Percentiles rank a stretch among this genome's conserved stretches.
Evolutionary conservation across 2,113 vertebrate genomes (phyloP).

Genomic region (Terrapene triunguis): DNA sequence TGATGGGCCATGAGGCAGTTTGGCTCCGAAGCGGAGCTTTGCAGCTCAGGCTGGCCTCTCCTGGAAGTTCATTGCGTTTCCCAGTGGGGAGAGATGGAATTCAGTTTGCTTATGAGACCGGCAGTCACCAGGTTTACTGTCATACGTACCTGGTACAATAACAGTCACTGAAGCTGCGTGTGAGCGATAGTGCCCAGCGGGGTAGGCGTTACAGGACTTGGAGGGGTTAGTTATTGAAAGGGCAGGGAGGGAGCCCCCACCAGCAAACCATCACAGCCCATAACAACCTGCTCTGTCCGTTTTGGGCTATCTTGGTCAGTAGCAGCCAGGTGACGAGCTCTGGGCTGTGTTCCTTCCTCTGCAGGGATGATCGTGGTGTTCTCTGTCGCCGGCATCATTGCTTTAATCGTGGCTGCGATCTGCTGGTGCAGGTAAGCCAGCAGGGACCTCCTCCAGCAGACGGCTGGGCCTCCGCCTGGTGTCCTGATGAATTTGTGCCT

Average conservation of each 20-base stretch:
- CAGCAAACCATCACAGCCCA: not conserved
- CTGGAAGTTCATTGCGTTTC: not conserved
- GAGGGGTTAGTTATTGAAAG: not conserved
- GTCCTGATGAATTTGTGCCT: not conserved
- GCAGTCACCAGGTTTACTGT: not conserved
- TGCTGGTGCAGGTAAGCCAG: constrained; percentile 91
- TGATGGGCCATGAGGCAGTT: not conserved
- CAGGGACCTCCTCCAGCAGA: rapidly evolving
- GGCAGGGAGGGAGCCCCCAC: not conserved
- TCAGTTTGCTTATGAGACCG: not conserved
- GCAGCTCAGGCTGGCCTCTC: not conserved
- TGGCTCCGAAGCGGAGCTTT: not conserved
- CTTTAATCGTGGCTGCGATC: constrained; percentile 80
- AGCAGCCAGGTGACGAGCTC: not conserved
- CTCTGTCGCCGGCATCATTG: constrained; percentile 80
- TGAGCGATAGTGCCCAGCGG: not conserved
- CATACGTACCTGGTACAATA: not conserved
- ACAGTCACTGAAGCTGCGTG: not conserved
- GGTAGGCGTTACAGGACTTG: not conserved
- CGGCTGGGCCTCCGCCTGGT: not conserved
- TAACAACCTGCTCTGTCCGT: not conserved
- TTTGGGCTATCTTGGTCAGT: not conserved
- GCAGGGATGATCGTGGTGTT: constrained; percentile 87
- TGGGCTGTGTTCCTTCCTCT: not conserved
- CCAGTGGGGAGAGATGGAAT: not conserved